Evolutionary conservation across 2,888 invertebrate genomes (phyloP).

Genomic region (Acleris laterana): DNA sequence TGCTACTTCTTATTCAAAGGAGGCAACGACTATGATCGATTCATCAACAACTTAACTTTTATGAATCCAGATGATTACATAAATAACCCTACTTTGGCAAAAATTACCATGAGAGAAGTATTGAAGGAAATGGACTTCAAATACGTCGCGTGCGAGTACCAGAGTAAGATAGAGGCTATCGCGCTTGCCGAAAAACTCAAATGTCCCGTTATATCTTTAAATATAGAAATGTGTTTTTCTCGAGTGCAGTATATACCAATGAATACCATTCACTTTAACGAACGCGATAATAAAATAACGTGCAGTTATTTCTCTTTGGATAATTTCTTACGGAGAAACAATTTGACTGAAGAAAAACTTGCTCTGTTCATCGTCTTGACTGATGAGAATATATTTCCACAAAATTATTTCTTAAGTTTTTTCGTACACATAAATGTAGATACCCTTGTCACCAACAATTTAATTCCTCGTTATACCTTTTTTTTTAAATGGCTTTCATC

Average conservation of each 20-base stretch:
- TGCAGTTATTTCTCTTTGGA: conserved; percentile 45
- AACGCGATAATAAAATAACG: conserved; percentile 25
- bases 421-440: conserved; percentile 4
- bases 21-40: conserved; percentile 41
- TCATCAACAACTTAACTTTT: no score
- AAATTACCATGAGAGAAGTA: conserved; percentile 47
- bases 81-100: conserved; percentile 45
- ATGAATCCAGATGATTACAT: conserved; percentile 1
- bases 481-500: conserved; percentile 28
- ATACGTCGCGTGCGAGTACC: conserved; percentile 47
- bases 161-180: conserved; percentile 51
- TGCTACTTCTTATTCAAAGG: conserved; percentile 59
- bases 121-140: conserved; percentile 51
- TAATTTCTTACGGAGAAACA: conserved; percentile 43
- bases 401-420: conserved; percentile 40
- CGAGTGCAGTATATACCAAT: conserved; percentile 48
- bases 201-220: conserved; percentile 53
- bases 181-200: conserved; percentile 50
- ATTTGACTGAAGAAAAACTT: conserved; percentile 44
- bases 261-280: conserved; percentile 38
- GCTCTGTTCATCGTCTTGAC: conserved; percentile 50
- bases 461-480: conserved; percentile 6
- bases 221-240: conserved; percentile 52
- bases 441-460: neutral
- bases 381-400: conserved; percentile 44